Base-by-base conservation (phyloP, 2,797 vertebrate genomes). In the Borostomias antarcticus region DNA sequence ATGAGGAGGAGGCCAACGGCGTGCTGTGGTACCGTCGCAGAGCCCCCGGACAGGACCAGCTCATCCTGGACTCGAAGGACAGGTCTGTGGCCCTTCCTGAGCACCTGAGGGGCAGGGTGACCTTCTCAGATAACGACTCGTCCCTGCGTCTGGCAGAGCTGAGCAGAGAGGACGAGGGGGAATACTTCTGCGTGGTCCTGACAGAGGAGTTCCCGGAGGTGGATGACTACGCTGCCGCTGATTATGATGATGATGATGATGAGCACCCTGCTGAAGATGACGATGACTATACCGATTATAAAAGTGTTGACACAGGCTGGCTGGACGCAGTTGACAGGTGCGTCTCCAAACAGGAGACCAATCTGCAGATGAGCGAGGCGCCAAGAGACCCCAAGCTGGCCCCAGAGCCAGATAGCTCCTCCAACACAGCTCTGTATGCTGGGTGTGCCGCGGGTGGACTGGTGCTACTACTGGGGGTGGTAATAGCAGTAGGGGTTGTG, bases 11-110 rank as follows among this genome's bases (percentile, higher is more conserved):
- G 2, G 21, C 4, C 4, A 15, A 58, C 5, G 83, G 17, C 1
- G 75, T 93, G 68, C 82, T 69, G 66, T 93, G 92, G 92, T 76
- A 88, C 62, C 85, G 71, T 10, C 33, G n/a, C 0, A 59, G 32
- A 10, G 21, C 40, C 5, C 3, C 53, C 0, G 75, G 66, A 0
- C 28, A 69, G 19, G 40, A 74, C 1, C 30, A 82, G 26, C 65
- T 83, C 0, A 75, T 92, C 30, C 45, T 59, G 2, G 71, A 91
- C 76, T 68, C 82, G 0, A 54, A 25, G 0, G 70, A 89, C 4
- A 0, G 68, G 2, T 74, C 56, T 7, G 5, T 74, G 58, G 0
- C 25, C 11, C 0, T 76, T 21, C 85, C 83, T 1, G 21, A 64
- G 6, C 78, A 85, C 30, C 80, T 91, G 52, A 69, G 11, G 0